Base-by-base conservation (phyloP, 2,113 vertebrate species). In the Gymnobelideus leadbeateri region DNA sequence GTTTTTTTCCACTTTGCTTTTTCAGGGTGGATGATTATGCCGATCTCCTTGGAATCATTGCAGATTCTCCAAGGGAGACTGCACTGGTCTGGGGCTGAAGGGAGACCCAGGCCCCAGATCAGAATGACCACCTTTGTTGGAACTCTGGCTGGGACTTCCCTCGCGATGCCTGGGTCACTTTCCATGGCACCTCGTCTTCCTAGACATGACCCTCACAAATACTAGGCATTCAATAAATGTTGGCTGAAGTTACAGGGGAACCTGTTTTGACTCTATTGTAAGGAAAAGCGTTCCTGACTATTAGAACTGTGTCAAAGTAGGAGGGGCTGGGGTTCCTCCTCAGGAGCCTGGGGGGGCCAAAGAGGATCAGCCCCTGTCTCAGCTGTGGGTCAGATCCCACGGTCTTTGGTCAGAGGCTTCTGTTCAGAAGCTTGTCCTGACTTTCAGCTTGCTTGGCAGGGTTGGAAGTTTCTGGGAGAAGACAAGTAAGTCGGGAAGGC, bases 261-360 rank as follows among this genome's bases (percentile, higher is more conserved):
- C 11, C 6, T 2, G 12, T 61, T 61, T 37, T 68, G 61, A 37
- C 57, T 31, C 24, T 5, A n/a, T 49, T 6, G 68, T n/a, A 43
- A n/a, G 1, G 16, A 16, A n/a, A 7, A 16, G 6, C 1, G 1
- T n/a, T 14, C 57, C 57, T 19, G 1, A 14, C 25, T 2, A 28
- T 31, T 11, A 61, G 55, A 28, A 31, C 10, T 10, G 8, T 8
- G 26, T 57, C 55, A 10, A 31, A 26, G 55, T 26, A 26, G 26
- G 9, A 31, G 9, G 55, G 5, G 24, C 54, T 31, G 28, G 26
- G 57, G 31, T 12, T 61, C 57, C 31, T 31, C 57, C 31, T 1
- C 28, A 37, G 10, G 28, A 11, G 28, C 10, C 28, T 24, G 3
- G 3, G 57, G 57, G 9, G 57, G 31, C 57, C 11, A 28, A 61